Conservation (phyloP, 2,113 vertebrate species). For the Rhea pennata region DNA sequence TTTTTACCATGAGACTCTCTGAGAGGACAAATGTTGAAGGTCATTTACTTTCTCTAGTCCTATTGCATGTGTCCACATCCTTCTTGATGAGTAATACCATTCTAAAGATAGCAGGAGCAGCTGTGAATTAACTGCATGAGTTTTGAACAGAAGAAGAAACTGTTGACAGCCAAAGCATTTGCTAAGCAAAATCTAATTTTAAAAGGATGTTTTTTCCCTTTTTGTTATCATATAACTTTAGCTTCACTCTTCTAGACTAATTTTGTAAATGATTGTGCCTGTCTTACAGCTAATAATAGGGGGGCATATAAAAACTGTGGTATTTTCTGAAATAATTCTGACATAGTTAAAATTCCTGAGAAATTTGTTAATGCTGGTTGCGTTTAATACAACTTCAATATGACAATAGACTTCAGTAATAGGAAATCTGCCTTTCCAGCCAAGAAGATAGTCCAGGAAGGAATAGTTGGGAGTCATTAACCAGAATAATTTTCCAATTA, state of each 20-base stretch:
- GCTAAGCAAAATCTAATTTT: conserved; percentile 22
- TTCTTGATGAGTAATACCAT: neutral
- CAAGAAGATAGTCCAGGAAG: neutral
- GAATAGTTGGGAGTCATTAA: neutral
- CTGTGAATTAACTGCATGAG: neutral
- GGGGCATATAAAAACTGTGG: neutral
- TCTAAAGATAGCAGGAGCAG: conserved; percentile 19
- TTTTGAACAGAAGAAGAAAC: conserved; percentile 29
- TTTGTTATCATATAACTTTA: neutral
- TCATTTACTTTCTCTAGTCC: neutral
- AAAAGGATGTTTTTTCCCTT: neutral
- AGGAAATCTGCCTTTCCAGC: neutral
- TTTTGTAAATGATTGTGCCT: neutral
- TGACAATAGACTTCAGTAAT: neutral
- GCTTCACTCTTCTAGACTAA: neutral
- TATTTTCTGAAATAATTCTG: neutral
- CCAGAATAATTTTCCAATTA: neutral
- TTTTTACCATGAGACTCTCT: neutral
- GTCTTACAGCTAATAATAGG: neutral
- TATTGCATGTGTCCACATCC: neutral
- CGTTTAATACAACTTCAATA: neutral
- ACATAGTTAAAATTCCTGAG: neutral
- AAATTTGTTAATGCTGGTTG: neutral
- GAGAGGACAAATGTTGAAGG: neutral
- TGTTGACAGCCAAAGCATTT: neutral